Evolutionary conservation across 2,888 invertebrate species (phyloP), one percentile per base, ranked within the genome.

Genomic region (Oegoconia quadripuncta): DNA sequence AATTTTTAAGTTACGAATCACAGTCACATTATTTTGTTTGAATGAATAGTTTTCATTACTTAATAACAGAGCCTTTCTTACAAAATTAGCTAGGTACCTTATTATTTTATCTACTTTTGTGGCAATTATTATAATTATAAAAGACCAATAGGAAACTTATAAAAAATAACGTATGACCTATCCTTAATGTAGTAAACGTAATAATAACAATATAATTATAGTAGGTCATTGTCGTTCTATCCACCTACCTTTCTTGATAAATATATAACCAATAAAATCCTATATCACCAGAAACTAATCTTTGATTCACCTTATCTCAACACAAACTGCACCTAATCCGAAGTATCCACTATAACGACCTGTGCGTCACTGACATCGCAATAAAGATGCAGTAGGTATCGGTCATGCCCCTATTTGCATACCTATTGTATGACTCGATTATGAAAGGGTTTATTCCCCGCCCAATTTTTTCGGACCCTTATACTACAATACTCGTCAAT

Each of bases 371-470:
- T 84, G 75, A 75, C 64, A 62, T 48, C 45, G 40, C 53, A 62
- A 47, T 54, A 52, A 61, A 59, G 48, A 59, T 53, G 53, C 47
- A 57, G 48, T n/a, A n/a, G n/a, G n/a, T 60, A 50, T 47, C 68
- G 59, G 58, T 66, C 51, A 64, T 61, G 51, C 62, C 42, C 55
- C 49, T 52, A 59, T 75, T 73, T 79, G 70, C 74, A 74, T 77
- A 71, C 42, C 62, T 58, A 68, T 76, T 76, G 66, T 75, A 63
- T 73, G 46, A 59, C 48, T 64, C 52, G 55, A 63, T 66, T 55
- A 61, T 35, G 47, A 57, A 71, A 61, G 74, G 78, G 74, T 62
- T 60, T 54, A 48, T 58, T 57, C 64, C 69, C 56, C 76, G 75
- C 69, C 75, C 78, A 72, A 63, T 61, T 64, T 62, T 42, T 41